These are phyloP conservation scores for Hyperopisus bebe DNA, from an alignment of 2,113 vertebrate genomes.

Conservation along the genomic window DNA sequence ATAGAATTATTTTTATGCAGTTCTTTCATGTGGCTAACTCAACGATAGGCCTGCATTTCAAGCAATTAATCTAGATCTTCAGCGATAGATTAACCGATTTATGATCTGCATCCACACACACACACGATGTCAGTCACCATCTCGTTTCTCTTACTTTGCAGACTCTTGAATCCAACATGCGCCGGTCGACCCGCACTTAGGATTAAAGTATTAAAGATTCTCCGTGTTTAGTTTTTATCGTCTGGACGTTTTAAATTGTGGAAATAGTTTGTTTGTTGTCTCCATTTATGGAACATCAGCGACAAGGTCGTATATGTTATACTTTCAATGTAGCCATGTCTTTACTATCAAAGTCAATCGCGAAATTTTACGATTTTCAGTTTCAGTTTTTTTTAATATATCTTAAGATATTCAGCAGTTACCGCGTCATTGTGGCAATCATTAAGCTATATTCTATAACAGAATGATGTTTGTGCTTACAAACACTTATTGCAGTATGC, in stretches of 20 bases:
- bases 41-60: neutral
- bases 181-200: slow-evolving; percentile 12
- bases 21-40: neutral
- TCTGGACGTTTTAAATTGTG: neutral
- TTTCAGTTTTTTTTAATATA: neutral
- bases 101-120: neutral
- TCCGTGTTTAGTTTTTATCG: neutral
- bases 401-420: neutral
- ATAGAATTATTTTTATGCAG: neutral
- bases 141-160: slow-evolving; percentile 32
- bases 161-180: slow-evolving; percentile 31
- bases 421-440: neutral
- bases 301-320: neutral
- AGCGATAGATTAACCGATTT: neutral
- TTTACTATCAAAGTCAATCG: neutral
- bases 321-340: neutral
- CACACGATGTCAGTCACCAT: slow-evolving; percentile 38
- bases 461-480: neutral
- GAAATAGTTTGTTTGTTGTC: neutral
- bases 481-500: neutral
- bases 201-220: slow-evolving; percentile 18
- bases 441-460: neutral
- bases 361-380: neutral
- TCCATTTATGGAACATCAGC: neutral
- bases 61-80: neutral